Evolutionary conservation across 2,888 invertebrate genomes (phyloP).

Genomic region (Pseudococcus longispinus): DNA sequence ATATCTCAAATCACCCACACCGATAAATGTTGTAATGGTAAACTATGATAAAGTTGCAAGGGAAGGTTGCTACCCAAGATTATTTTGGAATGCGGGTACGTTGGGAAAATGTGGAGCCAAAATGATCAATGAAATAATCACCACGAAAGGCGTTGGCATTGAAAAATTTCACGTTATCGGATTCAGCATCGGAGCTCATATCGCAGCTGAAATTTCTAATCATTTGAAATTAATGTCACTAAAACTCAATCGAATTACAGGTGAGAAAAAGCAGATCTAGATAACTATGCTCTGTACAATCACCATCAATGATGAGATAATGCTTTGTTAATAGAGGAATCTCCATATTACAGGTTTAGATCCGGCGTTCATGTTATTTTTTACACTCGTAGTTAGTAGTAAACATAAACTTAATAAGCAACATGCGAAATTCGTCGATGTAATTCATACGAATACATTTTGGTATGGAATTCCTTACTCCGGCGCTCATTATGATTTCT

Average conservation of each 20-base stretch:
- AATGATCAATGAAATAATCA: constrained; percentile 67
- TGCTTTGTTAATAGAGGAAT: neutral
- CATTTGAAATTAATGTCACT: constrained; percentile 64
- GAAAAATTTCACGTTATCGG: constrained; percentile 69
- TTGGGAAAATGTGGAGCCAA: constrained; percentile 70
- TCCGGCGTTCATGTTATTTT: constrained; percentile 61
- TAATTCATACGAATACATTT: constrained; percentile 61
- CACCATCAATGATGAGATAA: neutral
- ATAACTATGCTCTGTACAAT: neutral
- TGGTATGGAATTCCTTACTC: constrained; percentile 60
- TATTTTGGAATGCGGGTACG: constrained; percentile 65
- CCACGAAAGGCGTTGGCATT: constrained; percentile 62
- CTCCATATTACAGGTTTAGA: constrained; percentile 60
- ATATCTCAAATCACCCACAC: neutral
- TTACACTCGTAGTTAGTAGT: constrained; percentile 53
- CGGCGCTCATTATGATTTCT: constrained; percentile 61
- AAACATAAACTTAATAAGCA: constrained; percentile 59
- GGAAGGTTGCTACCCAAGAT: neutral
- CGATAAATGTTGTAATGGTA: neutral
- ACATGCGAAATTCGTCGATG: constrained; percentile 61
- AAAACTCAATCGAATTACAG: constrained; percentile 67
- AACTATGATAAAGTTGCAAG: neutral
- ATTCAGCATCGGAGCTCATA: constrained; percentile 72
- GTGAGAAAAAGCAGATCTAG: constrained; percentile 62
- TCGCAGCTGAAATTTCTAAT: constrained; percentile 67